A percentile compares a stretch with the other conserved stretches of the same genome.
These are phyloP conservation scores for Caenorhabditis uteleia DNA, from an alignment of 2,888 invertebrate species.

Conservation along the genomic window DNA sequence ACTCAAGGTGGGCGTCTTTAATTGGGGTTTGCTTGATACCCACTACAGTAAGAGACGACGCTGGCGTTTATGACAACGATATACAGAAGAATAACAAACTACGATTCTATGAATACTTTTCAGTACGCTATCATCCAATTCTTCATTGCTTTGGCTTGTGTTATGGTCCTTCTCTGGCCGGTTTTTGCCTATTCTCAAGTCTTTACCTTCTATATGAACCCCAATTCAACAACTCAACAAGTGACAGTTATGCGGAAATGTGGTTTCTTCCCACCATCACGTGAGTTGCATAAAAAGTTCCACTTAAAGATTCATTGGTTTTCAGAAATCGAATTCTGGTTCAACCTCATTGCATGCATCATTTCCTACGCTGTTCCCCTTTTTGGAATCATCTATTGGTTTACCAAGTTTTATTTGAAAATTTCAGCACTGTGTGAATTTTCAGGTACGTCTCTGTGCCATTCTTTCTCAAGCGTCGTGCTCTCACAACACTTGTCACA, in stretches of 20 bases:
- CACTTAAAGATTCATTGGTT: background rate
- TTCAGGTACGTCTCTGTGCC: constrained; percentile 66
- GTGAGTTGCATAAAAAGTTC: constrained; percentile 34
- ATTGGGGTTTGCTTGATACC: too few relatives aligned
- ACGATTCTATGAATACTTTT: constrained; percentile 26
- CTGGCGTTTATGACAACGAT: too few relatives aligned
- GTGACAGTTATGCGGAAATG: constrained; percentile 57
- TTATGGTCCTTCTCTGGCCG: constrained; percentile 65
- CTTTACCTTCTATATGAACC: constrained; percentile 58
- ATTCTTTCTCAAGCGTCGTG: constrained; percentile 63
- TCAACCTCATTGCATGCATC: constrained; percentile 63
- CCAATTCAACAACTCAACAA: constrained; percentile 49
- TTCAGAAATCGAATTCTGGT: constrained; percentile 63
- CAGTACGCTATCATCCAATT: constrained; percentile 62
- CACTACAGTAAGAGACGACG: too few relatives aligned
- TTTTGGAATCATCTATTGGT: constrained; percentile 67
- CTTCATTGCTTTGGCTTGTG: constrained; percentile 50
- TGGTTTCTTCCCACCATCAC: constrained; percentile 55
- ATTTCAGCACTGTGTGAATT: constrained; percentile 4
- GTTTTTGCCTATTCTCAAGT: constrained; percentile 66
- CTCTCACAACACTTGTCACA: constrained; percentile 57
- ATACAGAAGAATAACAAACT: background rate
- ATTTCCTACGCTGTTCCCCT: constrained; percentile 64
- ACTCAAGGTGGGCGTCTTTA: constrained; percentile 56
- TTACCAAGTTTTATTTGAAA: background rate